Conservation (phyloP, 1,140 invertebrate species). For the Onthophagus taurus region DNA sequence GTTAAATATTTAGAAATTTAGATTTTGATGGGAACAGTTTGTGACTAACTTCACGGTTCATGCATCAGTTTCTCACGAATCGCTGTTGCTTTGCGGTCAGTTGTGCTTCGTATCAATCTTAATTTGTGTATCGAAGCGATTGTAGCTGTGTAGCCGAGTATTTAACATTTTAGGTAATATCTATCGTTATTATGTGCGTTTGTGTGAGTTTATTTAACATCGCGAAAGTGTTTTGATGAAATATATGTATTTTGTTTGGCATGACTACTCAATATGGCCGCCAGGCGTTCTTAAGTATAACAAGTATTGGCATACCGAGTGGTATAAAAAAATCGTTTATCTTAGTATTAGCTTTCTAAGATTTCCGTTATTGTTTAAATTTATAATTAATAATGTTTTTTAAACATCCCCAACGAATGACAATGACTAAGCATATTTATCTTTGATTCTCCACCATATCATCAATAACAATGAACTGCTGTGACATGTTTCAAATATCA, state of each 20-base stretch:
- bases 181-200: background rate
- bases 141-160: background rate
- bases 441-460: no score
- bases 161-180: constrained; percentile 8
- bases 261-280: constrained; percentile 11
- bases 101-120: constrained; percentile 7
- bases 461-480: no score
- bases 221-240: constrained; percentile 4
- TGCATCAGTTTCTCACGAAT: background rate
- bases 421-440: no score
- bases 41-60: constrained; percentile 5
- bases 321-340: background rate
- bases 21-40: no score
- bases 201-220: background rate
- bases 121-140: constrained; percentile 2
- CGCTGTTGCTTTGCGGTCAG: constrained; percentile 5
- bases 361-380: background rate
- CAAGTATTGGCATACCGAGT: no score
- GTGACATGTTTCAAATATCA: no score
- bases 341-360: background rate
- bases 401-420: no score
- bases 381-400: background rate
- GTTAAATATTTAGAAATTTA: no score
- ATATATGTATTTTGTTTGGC: constrained; percentile 11
- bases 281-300: constrained; percentile 12